Conservation (phyloP, 2,888 invertebrate genomes). For the Scaeva pyrastri region DNA sequence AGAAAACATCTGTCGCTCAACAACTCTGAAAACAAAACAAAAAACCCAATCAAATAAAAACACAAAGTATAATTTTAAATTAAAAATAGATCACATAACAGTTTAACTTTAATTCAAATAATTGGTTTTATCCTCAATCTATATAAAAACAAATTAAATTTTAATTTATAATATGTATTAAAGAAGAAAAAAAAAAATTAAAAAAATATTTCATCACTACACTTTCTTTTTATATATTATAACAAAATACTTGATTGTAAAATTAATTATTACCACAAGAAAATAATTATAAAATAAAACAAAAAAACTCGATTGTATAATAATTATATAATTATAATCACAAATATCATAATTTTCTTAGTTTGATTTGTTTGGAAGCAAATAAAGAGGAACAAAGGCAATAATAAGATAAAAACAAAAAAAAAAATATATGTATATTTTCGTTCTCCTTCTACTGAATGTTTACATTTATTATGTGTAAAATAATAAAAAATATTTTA, state of each 20-base stretch:
- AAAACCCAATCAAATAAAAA: constrained; percentile 49
- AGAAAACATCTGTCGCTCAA: neutral
- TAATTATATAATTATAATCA: constrained; percentile 46
- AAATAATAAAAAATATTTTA: constrained; percentile 33
- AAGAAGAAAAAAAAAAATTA: constrained; percentile 33
- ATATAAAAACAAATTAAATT: constrained; percentile 63
- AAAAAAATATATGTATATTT: constrained; percentile 9
- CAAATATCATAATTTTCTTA: constrained; percentile 45
- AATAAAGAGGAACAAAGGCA: constrained; percentile 61
- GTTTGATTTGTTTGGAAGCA: constrained; percentile 65
- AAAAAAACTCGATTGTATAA: constrained; percentile 60
- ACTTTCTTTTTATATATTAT: constrained; percentile 29
- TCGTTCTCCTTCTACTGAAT: constrained; percentile 19
- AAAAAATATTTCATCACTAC: constrained; percentile 64
- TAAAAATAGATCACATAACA: constrained; percentile 76
- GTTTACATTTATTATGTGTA: constrained; percentile 41
- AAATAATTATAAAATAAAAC: constrained; percentile 53
- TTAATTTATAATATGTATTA: constrained; percentile 10
- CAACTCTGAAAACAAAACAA: constrained; percentile 4
- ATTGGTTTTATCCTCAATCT: constrained; percentile 45
- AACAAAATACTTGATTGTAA: constrained; percentile 74
- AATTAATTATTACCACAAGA: constrained; percentile 56
- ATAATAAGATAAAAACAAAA: constrained; percentile 3
- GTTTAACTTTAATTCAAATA: constrained; percentile 74
- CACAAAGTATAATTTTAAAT: constrained; percentile 60